Base-by-base conservation (phyloP, 2,113 vertebrate genomes). In the Neolamprologus ventralis region DNA sequence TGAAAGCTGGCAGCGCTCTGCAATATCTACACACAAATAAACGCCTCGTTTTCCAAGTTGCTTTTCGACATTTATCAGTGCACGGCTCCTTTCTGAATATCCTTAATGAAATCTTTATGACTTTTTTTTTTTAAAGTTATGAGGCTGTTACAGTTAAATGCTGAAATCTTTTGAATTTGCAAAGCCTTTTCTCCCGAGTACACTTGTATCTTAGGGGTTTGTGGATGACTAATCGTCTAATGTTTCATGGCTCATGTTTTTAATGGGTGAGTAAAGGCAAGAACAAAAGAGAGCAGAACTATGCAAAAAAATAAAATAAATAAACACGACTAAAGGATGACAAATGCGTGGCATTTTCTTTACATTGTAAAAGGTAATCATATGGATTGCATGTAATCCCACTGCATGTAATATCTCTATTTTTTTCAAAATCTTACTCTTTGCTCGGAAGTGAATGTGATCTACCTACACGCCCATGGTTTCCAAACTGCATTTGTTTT, bases 1-100 rank as follows among this genome's bases (percentile, higher is more conserved):
- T 94, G 75, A 89, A 88, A 80, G 82, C 84, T 93, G 91, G 93
- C 91, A 89, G 42, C 1, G 5, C 58, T 83, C 42, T 21, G 31
- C 51, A 37, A 81, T 79, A 81, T 88, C 81, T 78, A 54, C 85
- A 83, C 87, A 89, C 83, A 91, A 93, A 90, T 85, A 90, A 85
- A 60, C 63, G 85, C 55, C 85, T 19, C 23, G 17, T 89, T 91
- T 80, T 89, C 89, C 85, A 78, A 87, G 86, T 35, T 75, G 85
- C 84, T 35, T 92, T 87, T 84, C 35, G 53, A 33, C 87, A 80
- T 81, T 88, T 91, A 87, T 92, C 86, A 83, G 80, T 53, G 82
- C 82, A 42, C 9, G 33, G 82, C 84, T 87, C 75, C 42, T 78
- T 89, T 85, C 83, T 90, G 33, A 89, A 93, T 89, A 90, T 57